Evolutionary conservation across 2,888 invertebrate species (phyloP).

Genomic region (Abrostola triplasia): DNA sequence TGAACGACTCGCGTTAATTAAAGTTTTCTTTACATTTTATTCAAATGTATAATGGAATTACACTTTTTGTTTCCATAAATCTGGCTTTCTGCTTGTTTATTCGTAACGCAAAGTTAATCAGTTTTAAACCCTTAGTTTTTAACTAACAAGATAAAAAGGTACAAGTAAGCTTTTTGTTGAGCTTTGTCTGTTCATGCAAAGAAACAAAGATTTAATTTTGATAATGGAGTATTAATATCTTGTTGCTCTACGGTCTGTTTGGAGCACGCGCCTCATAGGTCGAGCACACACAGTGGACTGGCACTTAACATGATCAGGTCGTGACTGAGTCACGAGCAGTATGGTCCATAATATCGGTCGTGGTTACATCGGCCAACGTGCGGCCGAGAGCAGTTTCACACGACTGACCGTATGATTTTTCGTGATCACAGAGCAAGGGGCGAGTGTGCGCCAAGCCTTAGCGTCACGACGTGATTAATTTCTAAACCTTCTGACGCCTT

Average conservation of each 20-base stretch:
- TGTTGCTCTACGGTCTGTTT: slow-evolving; percentile 47
- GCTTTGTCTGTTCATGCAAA: slow-evolving; percentile 43
- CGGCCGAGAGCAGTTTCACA: slow-evolving; percentile 45
- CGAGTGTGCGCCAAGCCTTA: slow-evolving; percentile 52
- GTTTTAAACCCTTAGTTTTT: slow-evolving; percentile 12
- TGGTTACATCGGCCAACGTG: slow-evolving; percentile 13
- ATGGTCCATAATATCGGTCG: slow-evolving; percentile 38
- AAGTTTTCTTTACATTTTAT: slow-evolving; percentile 69
- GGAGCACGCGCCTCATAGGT: slow-evolving; percentile 51
- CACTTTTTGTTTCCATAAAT: slow-evolving; percentile 36
- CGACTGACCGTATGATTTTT: slow-evolving; percentile 50
- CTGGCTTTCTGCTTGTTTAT: slow-evolving; percentile 18
- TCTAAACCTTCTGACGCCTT: slow-evolving; percentile 69
- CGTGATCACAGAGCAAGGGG: slow-evolving; percentile 37
- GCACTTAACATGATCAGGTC: slow-evolving; percentile 49
- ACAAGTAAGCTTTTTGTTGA: slow-evolving; percentile 12
- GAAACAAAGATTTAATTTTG: slow-evolving; percentile 63
- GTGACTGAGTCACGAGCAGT: slow-evolving; percentile 52
- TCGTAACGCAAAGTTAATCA: slow-evolving; percentile 12
- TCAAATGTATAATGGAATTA: slow-evolving; percentile 41
- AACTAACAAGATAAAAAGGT: not conserved
- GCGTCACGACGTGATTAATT: slow-evolving; percentile 72
- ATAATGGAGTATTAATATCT: slow-evolving; percentile 62
- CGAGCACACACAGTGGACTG: slow-evolving; percentile 38
- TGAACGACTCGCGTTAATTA: slow-evolving; percentile 75